Evolutionary conservation across 2,797 vertebrate species (phyloP).

Genomic region (Saxicola maurus): DNA sequence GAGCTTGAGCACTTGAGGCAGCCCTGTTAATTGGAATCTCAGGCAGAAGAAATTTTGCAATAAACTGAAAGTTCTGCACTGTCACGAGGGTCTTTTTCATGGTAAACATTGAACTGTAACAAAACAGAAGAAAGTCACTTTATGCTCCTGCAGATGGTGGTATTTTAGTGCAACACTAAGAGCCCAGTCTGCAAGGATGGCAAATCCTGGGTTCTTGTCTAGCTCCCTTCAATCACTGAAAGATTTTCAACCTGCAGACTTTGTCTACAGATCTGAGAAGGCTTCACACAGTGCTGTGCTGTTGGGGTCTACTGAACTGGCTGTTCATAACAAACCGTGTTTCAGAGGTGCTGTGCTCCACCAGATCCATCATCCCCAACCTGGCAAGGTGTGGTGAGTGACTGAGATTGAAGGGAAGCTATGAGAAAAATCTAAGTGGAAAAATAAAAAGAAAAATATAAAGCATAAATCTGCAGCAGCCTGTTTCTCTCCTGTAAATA

Average conservation of each 20-base stretch:
- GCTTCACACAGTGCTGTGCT: neutral
- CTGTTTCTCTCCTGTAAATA: conserved; percentile 7
- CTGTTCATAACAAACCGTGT: neutral
- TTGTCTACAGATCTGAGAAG: neutral
- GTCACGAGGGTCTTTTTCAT: neutral
- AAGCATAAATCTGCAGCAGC: neutral
- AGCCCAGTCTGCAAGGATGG: neutral
- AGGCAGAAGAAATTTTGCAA: neutral
- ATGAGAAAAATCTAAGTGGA: neutral
- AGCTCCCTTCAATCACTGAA: neutral
- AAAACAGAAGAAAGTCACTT: neutral
- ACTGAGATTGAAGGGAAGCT: neutral
- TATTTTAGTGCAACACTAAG: neutral
- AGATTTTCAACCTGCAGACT: neutral
- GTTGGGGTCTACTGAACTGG: neutral
- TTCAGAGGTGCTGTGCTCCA: neutral
- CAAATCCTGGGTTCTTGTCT: neutral
- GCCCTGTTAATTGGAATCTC: neutral
- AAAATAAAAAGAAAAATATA: neutral
- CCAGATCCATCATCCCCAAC: neutral
- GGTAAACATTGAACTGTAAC: neutral
- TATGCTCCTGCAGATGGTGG: neutral
- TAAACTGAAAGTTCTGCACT: neutral
- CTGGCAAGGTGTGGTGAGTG: neutral
- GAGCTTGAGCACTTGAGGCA: neutral